Conservation (phyloP, 2,113 vertebrate genomes). For the Danio rerio region DNA sequence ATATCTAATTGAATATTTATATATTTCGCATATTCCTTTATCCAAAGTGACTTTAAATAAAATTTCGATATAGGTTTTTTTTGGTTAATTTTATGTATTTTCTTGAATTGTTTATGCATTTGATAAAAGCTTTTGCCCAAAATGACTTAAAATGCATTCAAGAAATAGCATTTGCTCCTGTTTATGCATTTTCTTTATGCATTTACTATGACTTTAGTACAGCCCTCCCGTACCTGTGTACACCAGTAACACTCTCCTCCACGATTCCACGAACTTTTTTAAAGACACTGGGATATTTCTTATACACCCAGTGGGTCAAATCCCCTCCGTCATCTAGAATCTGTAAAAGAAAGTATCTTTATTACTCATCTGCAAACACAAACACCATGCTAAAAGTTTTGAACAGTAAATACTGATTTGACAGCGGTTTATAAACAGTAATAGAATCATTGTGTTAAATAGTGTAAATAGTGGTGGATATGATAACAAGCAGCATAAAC, state of each 20-base stretch:
- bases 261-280: conserved; percentile 97
- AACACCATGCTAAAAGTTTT: background rate
- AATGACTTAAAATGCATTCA: no score
- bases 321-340: conserved; percentile 98
- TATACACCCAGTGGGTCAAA: conserved; percentile 99
- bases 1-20: background rate
- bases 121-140: no score
- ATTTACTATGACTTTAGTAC: no score
- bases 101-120: no score
- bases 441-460: background rate
- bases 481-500: background rate
- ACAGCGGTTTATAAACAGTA: background rate
- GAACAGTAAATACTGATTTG: background rate
- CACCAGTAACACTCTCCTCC: conserved; percentile 98
- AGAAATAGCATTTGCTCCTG: no score
- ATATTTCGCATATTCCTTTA: background rate
- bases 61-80: background rate
- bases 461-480: background rate
- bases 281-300: conserved; percentile 96
- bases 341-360: conserved; percentile 66
- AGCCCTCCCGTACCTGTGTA: conserved; percentile 85
- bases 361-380: background rate
- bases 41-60: background rate
- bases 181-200: no score
- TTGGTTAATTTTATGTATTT: no score